Evolutionary conservation across 2,888 invertebrate genomes (phyloP).

Genomic region (Muscina levida): DNA sequence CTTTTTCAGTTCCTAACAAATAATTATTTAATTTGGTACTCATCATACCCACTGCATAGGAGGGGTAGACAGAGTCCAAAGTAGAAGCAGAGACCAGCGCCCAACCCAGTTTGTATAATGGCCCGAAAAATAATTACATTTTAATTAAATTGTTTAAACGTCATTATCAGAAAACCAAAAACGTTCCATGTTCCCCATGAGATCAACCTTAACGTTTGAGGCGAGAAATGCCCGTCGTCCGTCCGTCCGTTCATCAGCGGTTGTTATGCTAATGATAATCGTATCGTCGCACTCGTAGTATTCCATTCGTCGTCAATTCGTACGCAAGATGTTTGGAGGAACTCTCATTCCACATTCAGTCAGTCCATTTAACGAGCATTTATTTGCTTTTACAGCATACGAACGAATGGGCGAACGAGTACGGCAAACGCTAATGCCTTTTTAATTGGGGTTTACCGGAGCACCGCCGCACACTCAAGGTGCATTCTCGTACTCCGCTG

Average conservation of each 20-base stretch:
- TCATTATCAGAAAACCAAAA: slow-evolving; percentile 70
- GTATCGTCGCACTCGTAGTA: background rate
- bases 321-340: slow-evolving; percentile 34
- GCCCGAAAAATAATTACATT: slow-evolving; percentile 76
- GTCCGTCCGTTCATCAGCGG: background rate
- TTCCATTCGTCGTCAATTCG: too few relatives aligned
- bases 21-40: background rate
- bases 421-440: slow-evolving; percentile 75
- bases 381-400: slow-evolving; percentile 31
- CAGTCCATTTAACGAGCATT: slow-evolving; percentile 15
- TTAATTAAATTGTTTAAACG: slow-evolving; percentile 79
- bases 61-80: background rate
- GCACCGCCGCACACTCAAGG: slow-evolving; percentile 7
- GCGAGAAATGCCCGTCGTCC: slow-evolving; percentile 5
- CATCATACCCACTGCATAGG: background rate
- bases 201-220: slow-evolving; percentile 12
- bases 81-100: background rate
- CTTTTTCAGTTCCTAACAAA: slow-evolving; percentile 2
- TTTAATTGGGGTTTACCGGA: slow-evolving; percentile 75
- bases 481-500: background rate
- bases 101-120: slow-evolving; percentile 55
- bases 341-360: background rate
- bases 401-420: slow-evolving; percentile 31
- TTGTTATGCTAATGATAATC: slow-evolving; percentile 35
- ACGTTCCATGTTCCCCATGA: slow-evolving; percentile 20